Evolutionary conservation across 2,797 vertebrate genomes (phyloP).

Genomic region (Ptychadena robeensis): DNA sequence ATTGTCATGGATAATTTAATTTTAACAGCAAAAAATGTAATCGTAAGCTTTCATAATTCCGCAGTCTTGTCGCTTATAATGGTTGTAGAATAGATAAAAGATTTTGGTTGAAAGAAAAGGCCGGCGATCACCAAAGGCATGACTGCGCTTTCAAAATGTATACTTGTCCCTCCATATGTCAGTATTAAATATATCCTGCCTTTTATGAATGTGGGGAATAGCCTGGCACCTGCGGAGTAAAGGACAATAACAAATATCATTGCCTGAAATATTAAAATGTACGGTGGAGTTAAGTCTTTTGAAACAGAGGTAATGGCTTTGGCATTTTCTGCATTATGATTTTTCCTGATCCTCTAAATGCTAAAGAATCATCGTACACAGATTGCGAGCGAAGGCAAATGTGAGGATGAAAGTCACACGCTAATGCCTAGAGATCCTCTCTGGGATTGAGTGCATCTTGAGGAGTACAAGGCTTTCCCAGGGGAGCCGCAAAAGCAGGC

Average conservation of each 20-base stretch:
- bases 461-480: slow-evolving; percentile 34
- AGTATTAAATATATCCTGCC: slow-evolving; percentile 10
- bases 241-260: slow-evolving; percentile 54
- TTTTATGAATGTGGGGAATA: slow-evolving; percentile 16
- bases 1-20: not conserved
- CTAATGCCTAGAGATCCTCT: slow-evolving; percentile 31
- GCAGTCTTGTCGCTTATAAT: no score
- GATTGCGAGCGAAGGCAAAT: slow-evolving; percentile 38
- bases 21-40: not conserved
- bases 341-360: slow-evolving; percentile 60
- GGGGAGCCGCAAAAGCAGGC: slow-evolving; percentile 7
- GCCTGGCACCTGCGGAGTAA: slow-evolving; percentile 36
- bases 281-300: slow-evolving; percentile 44
- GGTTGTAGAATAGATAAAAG: not conserved
- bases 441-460: slow-evolving; percentile 25
- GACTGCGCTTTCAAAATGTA: not conserved
- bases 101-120: not conserved
- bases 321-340: slow-evolving; percentile 60
- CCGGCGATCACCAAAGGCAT: not conserved
- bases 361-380: slow-evolving; percentile 45
- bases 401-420: slow-evolving; percentile 51
- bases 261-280: slow-evolving; percentile 43
- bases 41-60: not conserved
- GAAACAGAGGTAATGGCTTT: slow-evolving; percentile 58
- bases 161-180: not conserved